phyloP scores from a whole-genome alignment of 1,140 invertebrate species.

The Cydia amplana region DNA sequence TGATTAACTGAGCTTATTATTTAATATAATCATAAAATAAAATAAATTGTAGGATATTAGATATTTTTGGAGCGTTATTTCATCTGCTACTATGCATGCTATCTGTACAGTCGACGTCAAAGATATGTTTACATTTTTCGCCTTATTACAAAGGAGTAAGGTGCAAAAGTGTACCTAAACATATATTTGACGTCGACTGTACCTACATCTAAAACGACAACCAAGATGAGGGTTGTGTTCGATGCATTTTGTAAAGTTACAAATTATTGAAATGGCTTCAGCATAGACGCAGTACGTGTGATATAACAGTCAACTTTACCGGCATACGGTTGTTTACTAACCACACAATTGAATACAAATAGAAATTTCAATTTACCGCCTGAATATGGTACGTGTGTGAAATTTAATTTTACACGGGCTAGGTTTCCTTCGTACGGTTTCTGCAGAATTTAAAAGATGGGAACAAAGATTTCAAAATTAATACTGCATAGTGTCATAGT shows the following conservation, averaged over 20 bases:
- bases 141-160: too few species aligned
- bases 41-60: too few species aligned
- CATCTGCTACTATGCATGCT: too few species aligned
- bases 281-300: background rate
- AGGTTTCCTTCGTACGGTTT: background rate
- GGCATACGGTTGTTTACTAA: background rate
- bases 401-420: slow-evolving; percentile 3
- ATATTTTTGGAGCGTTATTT: too few species aligned
- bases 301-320: background rate
- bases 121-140: too few species aligned
- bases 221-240: background rate
- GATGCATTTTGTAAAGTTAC: background rate
- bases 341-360: slow-evolving; percentile 23
- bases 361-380: slow-evolving; percentile 19
- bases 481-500: too few species aligned
- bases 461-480: background rate
- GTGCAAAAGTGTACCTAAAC: too few species aligned
- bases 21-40: too few species aligned
- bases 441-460: background rate
- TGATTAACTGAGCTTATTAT: too few species aligned
- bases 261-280: background rate
- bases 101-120: too few species aligned
- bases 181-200: too few species aligned
- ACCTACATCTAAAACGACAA: too few species aligned
- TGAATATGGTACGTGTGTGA: slow-evolving; percentile 14